Evolutionary conservation across 2,888 invertebrate genomes (phyloP).

Genomic region (Tetanocera ferruginea): DNA sequence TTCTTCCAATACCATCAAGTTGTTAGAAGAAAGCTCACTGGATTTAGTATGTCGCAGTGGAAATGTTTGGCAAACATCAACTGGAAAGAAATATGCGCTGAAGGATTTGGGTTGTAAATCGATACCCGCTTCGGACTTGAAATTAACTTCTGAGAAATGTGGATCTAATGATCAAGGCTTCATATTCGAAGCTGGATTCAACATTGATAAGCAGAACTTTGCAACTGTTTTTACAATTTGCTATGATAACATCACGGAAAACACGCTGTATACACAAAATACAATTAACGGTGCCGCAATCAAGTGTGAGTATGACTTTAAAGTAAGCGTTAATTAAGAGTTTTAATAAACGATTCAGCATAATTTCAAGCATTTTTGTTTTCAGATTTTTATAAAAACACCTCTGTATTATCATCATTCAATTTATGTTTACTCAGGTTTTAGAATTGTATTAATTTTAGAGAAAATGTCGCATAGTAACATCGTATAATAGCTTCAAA

Average conservation of each 20-base stretch:
- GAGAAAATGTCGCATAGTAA: no score
- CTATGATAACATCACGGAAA: slow-evolving; percentile 53
- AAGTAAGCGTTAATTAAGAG: no score
- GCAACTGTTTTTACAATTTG: slow-evolving; percentile 41
- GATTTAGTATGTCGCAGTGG: slow-evolving; percentile 44
- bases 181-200: slow-evolving; percentile 54
- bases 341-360: no score
- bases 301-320: slow-evolving; percentile 60
- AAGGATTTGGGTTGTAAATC: slow-evolving; percentile 43
- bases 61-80: slow-evolving; percentile 36
- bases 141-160: slow-evolving; percentile 54
- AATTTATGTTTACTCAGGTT: no score
- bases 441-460: no score
- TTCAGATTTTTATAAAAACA: no score
- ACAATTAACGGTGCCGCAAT: slow-evolving; percentile 65
- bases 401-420: no score
- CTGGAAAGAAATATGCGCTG: slow-evolving; percentile 23
- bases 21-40: slow-evolving; percentile 21
- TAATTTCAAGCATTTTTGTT: no score
- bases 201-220: slow-evolving; percentile 39
- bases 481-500: no score
- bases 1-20: slow-evolving; percentile 47
- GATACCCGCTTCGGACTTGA: slow-evolving; percentile 49
- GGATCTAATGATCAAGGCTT: slow-evolving; percentile 54
- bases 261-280: slow-evolving; percentile 65